phyloP scores from a whole-genome alignment of 30 jellyfish, hydroid and myxozoan genomes.

The Turritopsis dohrnii region DNA sequence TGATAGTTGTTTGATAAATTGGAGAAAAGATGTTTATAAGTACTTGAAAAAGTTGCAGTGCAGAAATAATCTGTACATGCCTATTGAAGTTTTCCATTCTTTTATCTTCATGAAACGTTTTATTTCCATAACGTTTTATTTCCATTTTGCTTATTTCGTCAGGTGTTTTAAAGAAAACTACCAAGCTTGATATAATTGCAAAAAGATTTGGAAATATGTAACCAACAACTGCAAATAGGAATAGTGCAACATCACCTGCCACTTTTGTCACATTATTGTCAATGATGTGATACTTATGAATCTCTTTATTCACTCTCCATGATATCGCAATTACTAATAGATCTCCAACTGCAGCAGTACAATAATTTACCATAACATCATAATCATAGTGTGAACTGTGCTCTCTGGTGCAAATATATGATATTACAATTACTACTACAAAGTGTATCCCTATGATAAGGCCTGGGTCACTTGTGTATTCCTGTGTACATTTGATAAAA shows the following conservation, averaged over 20 bases:
- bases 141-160: too few species aligned
- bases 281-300: not conserved
- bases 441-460: not conserved
- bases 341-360: not conserved
- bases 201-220: not conserved
- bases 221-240: not conserved
- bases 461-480: not conserved
- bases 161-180: not conserved
- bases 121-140: too few species aligned
- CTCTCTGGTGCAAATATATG: not conserved
- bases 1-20: not conserved
- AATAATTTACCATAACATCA: not conserved
- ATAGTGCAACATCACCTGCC: not conserved
- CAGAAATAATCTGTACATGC: not conserved
- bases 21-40: not conserved
- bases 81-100: not conserved
- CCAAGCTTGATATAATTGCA: not conserved
- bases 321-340: not conserved
- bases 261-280: not conserved
- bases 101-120: too few species aligned
- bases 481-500: not conserved
- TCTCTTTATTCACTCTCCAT: not conserved
- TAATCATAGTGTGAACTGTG: not conserved
- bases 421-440: not conserved
- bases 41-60: not conserved